Evolutionary conservation across 2,113 vertebrate species (phyloP).

Genomic region (Echinops telfairi): DNA sequence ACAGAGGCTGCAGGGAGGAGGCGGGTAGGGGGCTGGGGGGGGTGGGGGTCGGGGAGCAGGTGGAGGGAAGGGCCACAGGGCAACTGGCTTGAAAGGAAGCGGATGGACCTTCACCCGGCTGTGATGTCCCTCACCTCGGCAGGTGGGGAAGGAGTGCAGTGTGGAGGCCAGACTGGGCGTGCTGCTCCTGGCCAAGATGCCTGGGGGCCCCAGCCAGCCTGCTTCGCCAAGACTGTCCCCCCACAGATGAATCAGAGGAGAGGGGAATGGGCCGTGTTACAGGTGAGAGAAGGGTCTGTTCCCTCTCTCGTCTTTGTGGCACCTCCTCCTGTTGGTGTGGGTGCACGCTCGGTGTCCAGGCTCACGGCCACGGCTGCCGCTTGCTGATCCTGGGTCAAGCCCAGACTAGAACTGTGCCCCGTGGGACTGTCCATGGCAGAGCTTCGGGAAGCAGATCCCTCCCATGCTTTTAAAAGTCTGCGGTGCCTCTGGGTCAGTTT

Average conservation of each 20-base stretch:
- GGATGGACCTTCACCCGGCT: not conserved
- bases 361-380: too few relatives aligned
- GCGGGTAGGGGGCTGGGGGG: not conserved
- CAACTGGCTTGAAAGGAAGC: not conserved
- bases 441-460: not conserved
- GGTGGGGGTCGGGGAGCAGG: constrained; percentile 8
- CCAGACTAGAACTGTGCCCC: not conserved
- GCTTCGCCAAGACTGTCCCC: not conserved
- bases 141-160: not conserved
- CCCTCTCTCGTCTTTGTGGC: not conserved
- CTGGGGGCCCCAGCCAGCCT: not conserved
- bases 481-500: not conserved
- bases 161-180: not conserved
- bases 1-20: not conserved
- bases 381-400: too few relatives aligned
- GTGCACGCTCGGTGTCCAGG: too few relatives aligned
- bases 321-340: not conserved
- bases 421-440: not conserved
- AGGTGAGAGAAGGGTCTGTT: not conserved
- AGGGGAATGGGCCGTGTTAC: not conserved
- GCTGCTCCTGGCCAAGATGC: not conserved
- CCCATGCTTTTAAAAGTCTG: not conserved
- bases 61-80: not conserved
- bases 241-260: not conserved
- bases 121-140: not conserved